Evolutionary conservation across 2,113 vertebrate genomes (phyloP).

Genomic region (Thinocorus orbignyianus): DNA sequence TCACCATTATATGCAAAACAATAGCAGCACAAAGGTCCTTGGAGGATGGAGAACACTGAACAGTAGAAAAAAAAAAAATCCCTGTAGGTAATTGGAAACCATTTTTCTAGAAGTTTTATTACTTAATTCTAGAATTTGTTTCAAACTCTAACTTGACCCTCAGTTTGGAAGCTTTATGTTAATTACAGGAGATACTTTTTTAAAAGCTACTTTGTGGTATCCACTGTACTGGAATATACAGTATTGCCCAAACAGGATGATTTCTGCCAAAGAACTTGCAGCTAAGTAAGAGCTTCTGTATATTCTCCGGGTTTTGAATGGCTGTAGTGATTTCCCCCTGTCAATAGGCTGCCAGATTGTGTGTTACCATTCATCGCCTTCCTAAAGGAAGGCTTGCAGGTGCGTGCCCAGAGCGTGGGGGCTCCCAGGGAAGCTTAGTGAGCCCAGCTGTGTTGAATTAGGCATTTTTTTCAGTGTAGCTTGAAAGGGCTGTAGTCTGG

Average conservation of each 20-base stretch:
- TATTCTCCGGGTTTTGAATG: neutral
- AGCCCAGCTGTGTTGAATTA: conserved; percentile 51
- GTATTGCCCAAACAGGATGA: neutral
- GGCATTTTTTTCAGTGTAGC: conserved; percentile 1
- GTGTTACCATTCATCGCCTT: neutral
- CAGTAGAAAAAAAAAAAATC: neutral
- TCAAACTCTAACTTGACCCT: neutral
- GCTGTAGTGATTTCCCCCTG: neutral
- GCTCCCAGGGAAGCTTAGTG: neutral
- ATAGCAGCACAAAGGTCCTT: neutral
- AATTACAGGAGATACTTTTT: neutral
- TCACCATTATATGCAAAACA: neutral
- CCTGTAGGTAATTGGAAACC: neutral
- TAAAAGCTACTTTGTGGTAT: neutral
- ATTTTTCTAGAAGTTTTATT: neutral
- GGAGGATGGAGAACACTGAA: neutral
- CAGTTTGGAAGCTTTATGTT: neutral
- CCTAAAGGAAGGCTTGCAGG: conserved; percentile 7
- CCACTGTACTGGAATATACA: neutral
- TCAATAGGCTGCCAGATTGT: neutral
- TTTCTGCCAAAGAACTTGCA: neutral
- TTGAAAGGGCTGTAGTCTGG: conserved; percentile 5
- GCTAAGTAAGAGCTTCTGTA: neutral
- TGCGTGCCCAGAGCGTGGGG: neutral
- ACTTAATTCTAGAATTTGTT: neutral